Conservation (phyloP, 2,888 invertebrate genomes). For the Drosophila robusta region DNA sequence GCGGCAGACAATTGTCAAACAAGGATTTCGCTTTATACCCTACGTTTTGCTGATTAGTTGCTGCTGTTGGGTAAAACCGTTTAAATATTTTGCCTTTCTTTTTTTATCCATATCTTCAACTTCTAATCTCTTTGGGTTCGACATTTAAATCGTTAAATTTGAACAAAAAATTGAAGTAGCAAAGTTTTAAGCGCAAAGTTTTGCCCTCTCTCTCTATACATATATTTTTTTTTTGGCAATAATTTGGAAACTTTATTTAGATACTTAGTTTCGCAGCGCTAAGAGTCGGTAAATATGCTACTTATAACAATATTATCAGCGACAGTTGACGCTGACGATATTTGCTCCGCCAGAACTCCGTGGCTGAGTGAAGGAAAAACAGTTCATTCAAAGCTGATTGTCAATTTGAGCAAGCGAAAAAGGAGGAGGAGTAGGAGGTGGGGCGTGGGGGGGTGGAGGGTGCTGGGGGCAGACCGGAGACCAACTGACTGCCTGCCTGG, state of each 20-base stretch:
- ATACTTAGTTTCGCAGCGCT: conserved; percentile 7
- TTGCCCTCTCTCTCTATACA: background rate
- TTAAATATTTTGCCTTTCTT: background rate
- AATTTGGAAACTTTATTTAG: conserved; percentile 47
- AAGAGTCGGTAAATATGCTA: conserved; percentile 55
- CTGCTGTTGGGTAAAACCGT: conserved; percentile 14
- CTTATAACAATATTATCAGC: conserved; percentile 54
- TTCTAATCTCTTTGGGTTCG: conserved; percentile 26
- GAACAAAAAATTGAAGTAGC: conserved; percentile 1
- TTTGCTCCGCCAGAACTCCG: conserved; percentile 18
- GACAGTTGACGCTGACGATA: conserved; percentile 23
- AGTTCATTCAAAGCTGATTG: conserved; percentile 73
- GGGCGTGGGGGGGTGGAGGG: background rate
- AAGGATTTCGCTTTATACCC: no score
- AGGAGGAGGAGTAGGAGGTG: background rate
- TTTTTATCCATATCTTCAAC: background rate
- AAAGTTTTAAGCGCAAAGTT: conserved; percentile 36
- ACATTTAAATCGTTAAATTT: conserved; percentile 16
- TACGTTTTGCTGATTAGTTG: conserved; percentile 26
- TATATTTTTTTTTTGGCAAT: conserved; percentile 8
- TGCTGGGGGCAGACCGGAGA: conserved; percentile 11
- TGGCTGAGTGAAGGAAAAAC: conserved; percentile 30
- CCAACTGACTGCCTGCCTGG: conserved; percentile 50
- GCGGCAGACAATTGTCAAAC: no score
- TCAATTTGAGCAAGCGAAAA: conserved; percentile 34